These are phyloP conservation scores for Aspidoscelis tigris DNA, from an alignment of 2,113 vertebrate species.

Conservation along the genomic window DNA sequence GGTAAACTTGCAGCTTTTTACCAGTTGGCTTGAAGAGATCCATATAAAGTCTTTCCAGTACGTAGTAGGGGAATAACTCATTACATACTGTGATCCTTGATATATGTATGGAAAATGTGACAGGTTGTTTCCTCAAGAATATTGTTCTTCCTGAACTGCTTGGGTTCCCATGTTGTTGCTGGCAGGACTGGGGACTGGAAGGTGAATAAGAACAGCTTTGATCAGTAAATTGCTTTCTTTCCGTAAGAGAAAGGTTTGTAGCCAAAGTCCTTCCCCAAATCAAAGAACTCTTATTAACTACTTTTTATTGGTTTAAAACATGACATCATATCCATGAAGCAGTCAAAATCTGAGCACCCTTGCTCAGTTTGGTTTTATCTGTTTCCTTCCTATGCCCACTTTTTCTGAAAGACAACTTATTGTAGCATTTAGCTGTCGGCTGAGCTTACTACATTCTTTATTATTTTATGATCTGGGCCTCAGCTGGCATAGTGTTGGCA, in stretches of 20 bases:
- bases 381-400: neutral
- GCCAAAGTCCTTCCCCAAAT: neutral
- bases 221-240: constrained; percentile 58
- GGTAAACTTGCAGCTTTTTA: constrained; percentile 6
- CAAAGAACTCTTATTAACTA: constrained; percentile 26
- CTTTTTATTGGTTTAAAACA: constrained; percentile 22
- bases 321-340: neutral
- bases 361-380: constrained; percentile 25
- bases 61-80: constrained; percentile 46
- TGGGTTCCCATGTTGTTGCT: constrained; percentile 55
- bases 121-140: constrained; percentile 23
- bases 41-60: neutral
- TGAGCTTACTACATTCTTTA: too few species aligned
- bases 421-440: too few species aligned
- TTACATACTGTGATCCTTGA: constrained; percentile 54
- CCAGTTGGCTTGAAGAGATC: neutral
- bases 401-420: neutral
- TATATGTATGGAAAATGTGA: constrained; percentile 37
- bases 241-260: constrained; percentile 45
- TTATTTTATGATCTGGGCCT: too few species aligned
- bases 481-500: too few species aligned
- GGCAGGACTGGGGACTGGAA: constrained; percentile 58
- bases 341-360: constrained; percentile 30
- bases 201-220: constrained; percentile 49
- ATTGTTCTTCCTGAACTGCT: constrained; percentile 40